Conservation (phyloP, 2,113 vertebrate genomes). For the Mus pahari region DNA sequence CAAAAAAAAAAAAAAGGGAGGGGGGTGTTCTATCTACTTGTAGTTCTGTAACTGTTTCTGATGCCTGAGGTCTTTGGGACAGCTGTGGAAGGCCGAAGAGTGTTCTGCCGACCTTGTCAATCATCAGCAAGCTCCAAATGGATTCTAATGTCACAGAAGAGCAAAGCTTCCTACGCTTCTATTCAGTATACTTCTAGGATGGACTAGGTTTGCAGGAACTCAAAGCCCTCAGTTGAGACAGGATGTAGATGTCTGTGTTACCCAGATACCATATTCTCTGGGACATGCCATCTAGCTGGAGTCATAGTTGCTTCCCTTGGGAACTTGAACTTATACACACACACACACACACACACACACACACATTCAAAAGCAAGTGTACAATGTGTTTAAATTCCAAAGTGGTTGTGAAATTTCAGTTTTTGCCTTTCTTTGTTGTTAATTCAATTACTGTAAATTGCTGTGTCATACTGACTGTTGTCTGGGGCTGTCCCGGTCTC, state of each 20-base stretch:
- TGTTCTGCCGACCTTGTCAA: neutral
- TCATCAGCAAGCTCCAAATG: neutral
- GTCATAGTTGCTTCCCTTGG: neutral
- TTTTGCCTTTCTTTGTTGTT: neutral
- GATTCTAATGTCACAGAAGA: neutral
- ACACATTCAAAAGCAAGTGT: neutral
- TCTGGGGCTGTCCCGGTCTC: neutral
- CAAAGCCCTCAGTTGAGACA: neutral
- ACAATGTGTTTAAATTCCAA: neutral
- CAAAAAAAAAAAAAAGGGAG: neutral
- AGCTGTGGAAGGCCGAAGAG: neutral
- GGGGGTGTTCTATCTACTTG: neutral
- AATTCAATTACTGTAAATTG: neutral
- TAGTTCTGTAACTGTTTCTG: neutral
- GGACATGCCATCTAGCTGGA: neutral
- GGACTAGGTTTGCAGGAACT: neutral
- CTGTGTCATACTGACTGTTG: neutral
- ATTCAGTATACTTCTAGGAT: neutral
- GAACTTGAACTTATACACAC: neutral
- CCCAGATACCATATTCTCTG: neutral
- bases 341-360: neutral
- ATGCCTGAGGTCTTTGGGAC: neutral
- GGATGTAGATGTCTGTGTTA: accelerated
- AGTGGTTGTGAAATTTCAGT: neutral
- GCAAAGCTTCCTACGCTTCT: neutral